Evolutionary conservation across 2,888 invertebrate species (phyloP).

Genomic region (Drosophila kambysellisi): DNA sequence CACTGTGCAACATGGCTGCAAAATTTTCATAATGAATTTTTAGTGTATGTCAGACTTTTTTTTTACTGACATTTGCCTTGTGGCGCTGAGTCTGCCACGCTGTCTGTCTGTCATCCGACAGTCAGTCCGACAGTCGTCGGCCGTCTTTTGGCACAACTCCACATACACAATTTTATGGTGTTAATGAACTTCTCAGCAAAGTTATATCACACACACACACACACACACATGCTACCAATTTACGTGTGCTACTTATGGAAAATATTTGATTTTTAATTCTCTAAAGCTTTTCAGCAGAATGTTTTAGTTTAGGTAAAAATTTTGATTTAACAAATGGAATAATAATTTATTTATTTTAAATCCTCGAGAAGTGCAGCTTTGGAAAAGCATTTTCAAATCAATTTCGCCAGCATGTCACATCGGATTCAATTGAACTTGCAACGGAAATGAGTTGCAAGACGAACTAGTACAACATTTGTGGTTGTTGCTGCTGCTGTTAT

Average conservation of each 20-base stretch:
- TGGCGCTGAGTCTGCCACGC: slow-evolving; percentile 48
- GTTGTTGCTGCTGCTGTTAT: neutral
- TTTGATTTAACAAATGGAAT: no score
- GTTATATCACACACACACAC: slow-evolving; percentile 21
- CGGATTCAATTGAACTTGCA: slow-evolving; percentile 23
- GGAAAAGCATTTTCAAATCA: neutral
- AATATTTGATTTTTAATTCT: neutral
- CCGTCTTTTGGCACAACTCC: slow-evolving; percentile 60
- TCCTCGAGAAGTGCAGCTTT: neutral
- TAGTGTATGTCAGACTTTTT: slow-evolving; percentile 68
- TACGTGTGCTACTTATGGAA: slow-evolving; percentile 20
- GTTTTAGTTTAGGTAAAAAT: no score
- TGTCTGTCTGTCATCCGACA: slow-evolving; percentile 22
- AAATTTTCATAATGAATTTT: slow-evolving; percentile 79
- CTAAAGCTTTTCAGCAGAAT: neutral
- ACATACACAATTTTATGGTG: slow-evolving; percentile 68
- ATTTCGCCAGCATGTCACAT: neutral
- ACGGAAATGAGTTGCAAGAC: slow-evolving; percentile 47
- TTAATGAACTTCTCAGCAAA: slow-evolving; percentile 73
- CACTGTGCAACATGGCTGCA: slow-evolving; percentile 55
- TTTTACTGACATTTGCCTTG: slow-evolving; percentile 36
- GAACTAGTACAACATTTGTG: slow-evolving; percentile 13
- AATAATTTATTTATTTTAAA: neutral
- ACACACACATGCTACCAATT: slow-evolving; percentile 6
- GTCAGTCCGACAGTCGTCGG: slow-evolving; percentile 37